These are phyloP conservation scores for Yponomeuta malinellus DNA, from an alignment of 2,888 invertebrate genomes.

Conservation along the genomic window DNA sequence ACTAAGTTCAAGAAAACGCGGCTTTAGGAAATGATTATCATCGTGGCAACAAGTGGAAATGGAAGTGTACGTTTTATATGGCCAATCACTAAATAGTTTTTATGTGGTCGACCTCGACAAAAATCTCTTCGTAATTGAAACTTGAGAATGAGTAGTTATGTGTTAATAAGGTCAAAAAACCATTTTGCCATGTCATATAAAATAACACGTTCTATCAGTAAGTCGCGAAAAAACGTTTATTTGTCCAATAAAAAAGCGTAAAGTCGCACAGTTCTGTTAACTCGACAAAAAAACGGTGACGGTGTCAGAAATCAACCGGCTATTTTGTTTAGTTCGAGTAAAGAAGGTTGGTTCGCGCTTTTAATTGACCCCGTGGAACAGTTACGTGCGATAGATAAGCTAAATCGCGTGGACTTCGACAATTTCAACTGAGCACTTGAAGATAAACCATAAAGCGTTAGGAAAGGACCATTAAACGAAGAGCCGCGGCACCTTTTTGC, in stretches of 20 bases:
- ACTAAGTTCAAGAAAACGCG: not conserved
- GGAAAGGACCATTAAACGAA: not conserved
- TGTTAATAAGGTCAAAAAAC: not conserved
- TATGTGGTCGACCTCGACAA: not conserved
- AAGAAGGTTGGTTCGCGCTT: not conserved
- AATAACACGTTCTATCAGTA: not conserved
- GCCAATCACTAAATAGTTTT: conserved; percentile 6
- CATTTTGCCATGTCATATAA: not conserved
- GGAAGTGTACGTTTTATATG: not conserved
- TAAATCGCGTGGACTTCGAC: conserved; percentile 23
- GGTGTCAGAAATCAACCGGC: not conserved
- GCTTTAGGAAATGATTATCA: conserved; percentile 1
- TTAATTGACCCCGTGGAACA: not conserved
- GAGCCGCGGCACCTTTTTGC: not conserved
- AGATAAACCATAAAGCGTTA: conserved; percentile 6
- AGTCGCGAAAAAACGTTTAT: not conserved
- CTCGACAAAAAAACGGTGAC: not conserved
- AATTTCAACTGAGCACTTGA: conserved; percentile 18
- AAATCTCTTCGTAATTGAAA: not conserved
- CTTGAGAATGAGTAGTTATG: not conserved
- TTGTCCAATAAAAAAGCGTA: not conserved
- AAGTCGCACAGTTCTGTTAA: not conserved
- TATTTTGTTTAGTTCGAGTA: not conserved
- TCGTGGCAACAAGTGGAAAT: not conserved
- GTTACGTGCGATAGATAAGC: not conserved